These are phyloP conservation scores for Anisognathus igniventris DNA, from an alignment of 2,797 vertebrate genomes.

Conservation along the genomic window DNA sequence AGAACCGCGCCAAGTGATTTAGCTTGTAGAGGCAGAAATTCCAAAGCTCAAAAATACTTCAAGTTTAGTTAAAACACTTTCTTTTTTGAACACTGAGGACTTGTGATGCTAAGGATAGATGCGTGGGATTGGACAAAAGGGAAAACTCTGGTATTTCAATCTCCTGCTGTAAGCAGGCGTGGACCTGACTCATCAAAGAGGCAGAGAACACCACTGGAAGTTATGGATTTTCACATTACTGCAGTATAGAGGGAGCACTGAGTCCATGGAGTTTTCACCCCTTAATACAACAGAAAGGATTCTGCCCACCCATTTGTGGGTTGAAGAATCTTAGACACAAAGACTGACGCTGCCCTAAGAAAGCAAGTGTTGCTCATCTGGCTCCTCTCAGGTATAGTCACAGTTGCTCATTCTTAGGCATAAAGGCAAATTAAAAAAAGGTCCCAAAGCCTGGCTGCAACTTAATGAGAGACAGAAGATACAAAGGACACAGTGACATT, in stretches of 20 bases:
- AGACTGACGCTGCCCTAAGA: not conserved
- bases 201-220: not conserved
- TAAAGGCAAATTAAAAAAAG: not conserved
- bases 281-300: not conserved
- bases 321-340: not conserved
- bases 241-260: not conserved
- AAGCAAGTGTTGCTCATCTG: not conserved
- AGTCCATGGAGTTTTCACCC: not conserved
- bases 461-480: not conserved
- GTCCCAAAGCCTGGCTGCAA: not conserved
- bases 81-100: not conserved
- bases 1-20: not conserved
- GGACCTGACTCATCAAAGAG: not conserved
- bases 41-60: not conserved
- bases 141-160: not conserved
- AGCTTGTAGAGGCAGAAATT: not conserved
- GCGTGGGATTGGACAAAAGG: not conserved
- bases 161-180: constrained; percentile 15
- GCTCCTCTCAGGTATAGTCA: not conserved
- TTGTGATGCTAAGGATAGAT: not conserved
- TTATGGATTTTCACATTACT: not conserved
- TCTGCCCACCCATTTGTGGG: not conserved
- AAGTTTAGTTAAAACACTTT: not conserved
- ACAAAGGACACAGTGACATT: not conserved
- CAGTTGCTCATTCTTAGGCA: not conserved